These are phyloP conservation scores for Strigamia transsilvanica DNA, from an alignment of 2,888 invertebrate species.

Conservation along the genomic window DNA sequence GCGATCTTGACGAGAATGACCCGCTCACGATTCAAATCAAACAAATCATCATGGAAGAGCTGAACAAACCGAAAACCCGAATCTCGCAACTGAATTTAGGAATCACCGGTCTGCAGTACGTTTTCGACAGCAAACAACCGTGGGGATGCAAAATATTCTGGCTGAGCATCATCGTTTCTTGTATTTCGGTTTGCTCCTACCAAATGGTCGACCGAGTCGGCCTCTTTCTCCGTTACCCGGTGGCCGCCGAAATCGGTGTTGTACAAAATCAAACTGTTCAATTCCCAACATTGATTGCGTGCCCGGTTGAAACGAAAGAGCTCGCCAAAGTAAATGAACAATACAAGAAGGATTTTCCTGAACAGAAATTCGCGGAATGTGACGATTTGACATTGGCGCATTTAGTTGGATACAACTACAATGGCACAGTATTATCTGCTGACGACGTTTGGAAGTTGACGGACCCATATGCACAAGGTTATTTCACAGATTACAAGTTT, in stretches of 20 bases:
- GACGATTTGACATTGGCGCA: slow-evolving; percentile 1
- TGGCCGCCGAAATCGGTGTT: slow-evolving; percentile 49
- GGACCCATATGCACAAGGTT: neutral
- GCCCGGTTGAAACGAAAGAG: slow-evolving; percentile 10
- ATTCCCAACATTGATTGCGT: neutral
- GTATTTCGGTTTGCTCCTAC: slow-evolving; percentile 50
- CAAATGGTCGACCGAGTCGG: slow-evolving; percentile 46
- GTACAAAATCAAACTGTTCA: slow-evolving; percentile 40
- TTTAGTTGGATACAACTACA: slow-evolving; percentile 7
- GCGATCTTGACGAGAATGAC: slow-evolving; percentile 40
- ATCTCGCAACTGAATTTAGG: slow-evolving; percentile 23
- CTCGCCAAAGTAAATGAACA: neutral
- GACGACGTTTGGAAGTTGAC: slow-evolving; percentile 49
- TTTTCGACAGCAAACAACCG: slow-evolving; percentile 42
- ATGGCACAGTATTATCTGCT: neutral
- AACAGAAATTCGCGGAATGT: neutral
- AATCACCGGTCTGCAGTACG: slow-evolving; percentile 46
- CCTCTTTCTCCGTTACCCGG: slow-evolving; percentile 24
- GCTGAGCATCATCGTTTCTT: slow-evolving; percentile 44
- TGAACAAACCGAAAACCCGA: neutral
- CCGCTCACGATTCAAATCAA: slow-evolving; percentile 36
- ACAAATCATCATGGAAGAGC: slow-evolving; percentile 46
- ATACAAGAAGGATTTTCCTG: neutral
- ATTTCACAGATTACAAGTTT: neutral
- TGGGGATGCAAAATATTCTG: slow-evolving; percentile 49